Evolutionary conservation across 1,140 invertebrate species (phyloP).

Genomic region (Drosophila punjabiensis): DNA sequence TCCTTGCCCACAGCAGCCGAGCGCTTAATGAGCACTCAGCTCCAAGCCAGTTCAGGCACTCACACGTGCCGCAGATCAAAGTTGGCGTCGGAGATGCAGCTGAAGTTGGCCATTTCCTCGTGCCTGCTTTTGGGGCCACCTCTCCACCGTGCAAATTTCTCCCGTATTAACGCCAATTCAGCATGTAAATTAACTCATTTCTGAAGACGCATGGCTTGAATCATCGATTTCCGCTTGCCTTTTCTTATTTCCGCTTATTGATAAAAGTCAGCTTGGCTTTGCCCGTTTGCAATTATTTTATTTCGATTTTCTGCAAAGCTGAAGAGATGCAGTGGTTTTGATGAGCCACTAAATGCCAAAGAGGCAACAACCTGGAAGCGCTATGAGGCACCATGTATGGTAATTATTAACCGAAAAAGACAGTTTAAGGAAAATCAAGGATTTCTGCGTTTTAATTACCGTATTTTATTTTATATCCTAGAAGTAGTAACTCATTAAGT

Average conservation of each 20-base stretch:
- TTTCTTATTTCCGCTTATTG: constrained; percentile 50
- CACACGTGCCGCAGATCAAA: constrained; percentile 64
- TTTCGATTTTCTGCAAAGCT: constrained; percentile 16
- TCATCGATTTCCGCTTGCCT: constrained; percentile 52
- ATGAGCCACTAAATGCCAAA: constrained; percentile 6
- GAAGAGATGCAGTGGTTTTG: constrained; percentile 6
- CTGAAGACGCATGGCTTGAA: constrained; percentile 58
- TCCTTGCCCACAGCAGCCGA: constrained; percentile 68
- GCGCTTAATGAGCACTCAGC: constrained; percentile 61
- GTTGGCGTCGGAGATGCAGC: constrained; percentile 29
- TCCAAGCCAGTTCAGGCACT: constrained; percentile 18
- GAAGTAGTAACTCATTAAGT: background rate
- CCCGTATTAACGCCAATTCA: constrained; percentile 74
- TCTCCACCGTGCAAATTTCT: constrained; percentile 58
- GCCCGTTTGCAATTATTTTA: constrained; percentile 11
- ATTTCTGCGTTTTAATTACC: background rate
- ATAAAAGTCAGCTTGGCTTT: background rate
- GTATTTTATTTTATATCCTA: background rate
- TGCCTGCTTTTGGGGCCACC: constrained; percentile 53
- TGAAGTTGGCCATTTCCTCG: constrained; percentile 51
- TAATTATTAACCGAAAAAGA: constrained; percentile 1
- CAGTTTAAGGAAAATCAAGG: background rate
- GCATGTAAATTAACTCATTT: constrained; percentile 74
- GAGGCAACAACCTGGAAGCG: constrained; percentile 12
- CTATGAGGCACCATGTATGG: constrained; percentile 31